Evolutionary conservation across 2,797 vertebrate species (phyloP).

Genomic region (Hylomyscus alleni): DNA sequence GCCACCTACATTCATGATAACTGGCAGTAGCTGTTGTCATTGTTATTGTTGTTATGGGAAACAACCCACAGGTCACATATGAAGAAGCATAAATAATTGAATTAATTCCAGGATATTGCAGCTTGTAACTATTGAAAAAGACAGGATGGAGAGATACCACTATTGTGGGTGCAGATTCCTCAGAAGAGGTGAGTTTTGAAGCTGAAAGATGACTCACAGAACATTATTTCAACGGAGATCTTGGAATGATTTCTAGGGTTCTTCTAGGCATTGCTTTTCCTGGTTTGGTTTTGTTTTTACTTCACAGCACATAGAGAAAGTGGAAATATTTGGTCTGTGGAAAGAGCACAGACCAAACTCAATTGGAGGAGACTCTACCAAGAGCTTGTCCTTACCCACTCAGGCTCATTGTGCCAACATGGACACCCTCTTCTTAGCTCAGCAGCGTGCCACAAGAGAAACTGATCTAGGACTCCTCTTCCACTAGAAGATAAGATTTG

Average conservation of each 20-base stretch:
- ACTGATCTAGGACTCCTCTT: background rate
- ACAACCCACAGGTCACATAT: slow-evolving; percentile 18
- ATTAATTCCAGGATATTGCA: slow-evolving; percentile 54
- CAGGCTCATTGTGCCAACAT: background rate
- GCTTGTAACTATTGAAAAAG: background rate
- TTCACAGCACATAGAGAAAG: background rate
- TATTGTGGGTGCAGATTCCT: background rate
- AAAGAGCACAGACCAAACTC: background rate
- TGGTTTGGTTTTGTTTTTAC: background rate
- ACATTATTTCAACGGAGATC: background rate
- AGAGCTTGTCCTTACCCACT: no score
- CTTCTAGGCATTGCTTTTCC: background rate
- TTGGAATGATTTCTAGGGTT: background rate
- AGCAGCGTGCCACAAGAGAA: accelerated
- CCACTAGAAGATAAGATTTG: background rate
- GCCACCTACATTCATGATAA: background rate
- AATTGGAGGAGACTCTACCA: background rate
- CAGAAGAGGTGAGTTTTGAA: background rate
- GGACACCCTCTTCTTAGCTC: background rate
- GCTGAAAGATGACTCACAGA: background rate
- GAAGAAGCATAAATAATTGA: slow-evolving; percentile 54
- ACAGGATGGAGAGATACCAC: background rate
- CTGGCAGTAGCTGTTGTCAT: background rate
- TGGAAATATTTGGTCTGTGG: background rate
- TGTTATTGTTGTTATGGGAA: slow-evolving; percentile 15